Base-by-base conservation (phyloP, 1,140 invertebrate genomes). In the Capitella teleta region DNA sequence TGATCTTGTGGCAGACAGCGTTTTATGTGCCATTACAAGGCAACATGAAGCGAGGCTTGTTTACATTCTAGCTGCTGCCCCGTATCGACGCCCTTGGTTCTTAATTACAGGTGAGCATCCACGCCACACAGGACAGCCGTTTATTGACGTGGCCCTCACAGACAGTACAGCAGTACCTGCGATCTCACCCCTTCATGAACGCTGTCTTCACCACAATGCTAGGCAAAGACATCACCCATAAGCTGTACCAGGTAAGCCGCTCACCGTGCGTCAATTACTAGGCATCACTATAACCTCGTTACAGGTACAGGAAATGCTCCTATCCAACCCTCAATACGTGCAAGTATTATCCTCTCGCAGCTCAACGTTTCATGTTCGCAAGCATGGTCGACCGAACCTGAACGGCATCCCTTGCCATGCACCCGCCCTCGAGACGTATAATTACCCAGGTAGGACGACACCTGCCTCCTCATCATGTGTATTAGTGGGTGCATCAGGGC, bases 151-250 rank as follows among this genome's bases (percentile, higher is more conserved):
- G 85, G 86, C 78, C 82, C 28, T 76, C 82, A 53, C 76, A 82
- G 67, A 78, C 80, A 51, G 72, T 87, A 34, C 78, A 83, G 60
- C 76, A 81, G 36, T 79, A 85, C 34, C 74, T 88, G 32, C 76
- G 81, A 41, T 79, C 82, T 54, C 75, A 84, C 58, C 81, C 80
- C 5, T 76, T 82, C 55, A 74, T 88, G 48, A 80, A 82, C 62
- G 77, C 80, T 38, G 79, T 87, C 16, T 73, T 88, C 37, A 79
- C 83, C 62, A 81, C 80, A 61, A 76, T 89, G 48, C 83, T 87
- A 66, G 85, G 86, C 16, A 86, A 87, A 70, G 85, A 89, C 64
- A 85, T 89, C 60, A 87, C 85, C 2, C 80, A 84, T 57, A 87
- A 89, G 68, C 70, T 87, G 54, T 87, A 87, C 63, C 59, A 59